A percentile compares a stretch with the other conserved stretches of the same genome.
Conservation (phyloP, 2,888 invertebrate genomes). For the Agrilus cyanescens region DNA sequence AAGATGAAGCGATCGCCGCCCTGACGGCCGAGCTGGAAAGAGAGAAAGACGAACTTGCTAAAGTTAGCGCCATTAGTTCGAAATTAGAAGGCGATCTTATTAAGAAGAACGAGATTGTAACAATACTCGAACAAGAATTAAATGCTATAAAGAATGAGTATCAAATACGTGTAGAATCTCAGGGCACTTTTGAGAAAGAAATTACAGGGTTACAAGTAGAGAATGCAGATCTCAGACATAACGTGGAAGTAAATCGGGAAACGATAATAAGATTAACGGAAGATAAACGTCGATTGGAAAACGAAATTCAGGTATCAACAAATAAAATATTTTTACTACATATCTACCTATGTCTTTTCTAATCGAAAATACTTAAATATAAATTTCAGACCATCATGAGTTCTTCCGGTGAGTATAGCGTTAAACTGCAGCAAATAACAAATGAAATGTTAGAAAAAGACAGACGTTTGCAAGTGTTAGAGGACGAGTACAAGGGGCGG, state of each 20-base stretch:
- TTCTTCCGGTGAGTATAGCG: slow-evolving; percentile 22
- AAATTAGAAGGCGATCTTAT: slow-evolving; percentile 21
- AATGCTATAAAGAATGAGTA: slow-evolving; percentile 15
- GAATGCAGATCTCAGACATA: slow-evolving; percentile 46
- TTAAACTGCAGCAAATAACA: slow-evolving; percentile 23
- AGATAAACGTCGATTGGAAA: slow-evolving; percentile 45
- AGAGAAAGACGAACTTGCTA: slow-evolving; percentile 21
- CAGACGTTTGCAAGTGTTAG: slow-evolving; percentile 15
- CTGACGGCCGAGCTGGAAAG: slow-evolving; percentile 20
- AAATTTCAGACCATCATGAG: slow-evolving; percentile 13
- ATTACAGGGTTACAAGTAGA: slow-evolving; percentile 41
- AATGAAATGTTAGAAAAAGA: slow-evolving; percentile 23
- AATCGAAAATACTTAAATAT: too few species aligned
- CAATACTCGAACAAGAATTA: slow-evolving; percentile 19
- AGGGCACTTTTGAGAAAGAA: slow-evolving; percentile 16
- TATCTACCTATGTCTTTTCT: not conserved
- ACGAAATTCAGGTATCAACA: slow-evolving; percentile 35
- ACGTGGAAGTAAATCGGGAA: slow-evolving; percentile 38
- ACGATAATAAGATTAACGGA: slow-evolving; percentile 41
- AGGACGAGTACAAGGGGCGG: slow-evolving; percentile 21
- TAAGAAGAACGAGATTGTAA: slow-evolving; percentile 17
- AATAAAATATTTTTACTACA: not conserved
- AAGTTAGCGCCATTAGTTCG: slow-evolving; percentile 12
- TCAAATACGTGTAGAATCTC: slow-evolving; percentile 13
- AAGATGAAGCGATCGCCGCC: slow-evolving; percentile 18